These are phyloP conservation scores for Clanis bilineata DNA, from an alignment of 2,888 invertebrate species.

Conservation along the genomic window DNA sequence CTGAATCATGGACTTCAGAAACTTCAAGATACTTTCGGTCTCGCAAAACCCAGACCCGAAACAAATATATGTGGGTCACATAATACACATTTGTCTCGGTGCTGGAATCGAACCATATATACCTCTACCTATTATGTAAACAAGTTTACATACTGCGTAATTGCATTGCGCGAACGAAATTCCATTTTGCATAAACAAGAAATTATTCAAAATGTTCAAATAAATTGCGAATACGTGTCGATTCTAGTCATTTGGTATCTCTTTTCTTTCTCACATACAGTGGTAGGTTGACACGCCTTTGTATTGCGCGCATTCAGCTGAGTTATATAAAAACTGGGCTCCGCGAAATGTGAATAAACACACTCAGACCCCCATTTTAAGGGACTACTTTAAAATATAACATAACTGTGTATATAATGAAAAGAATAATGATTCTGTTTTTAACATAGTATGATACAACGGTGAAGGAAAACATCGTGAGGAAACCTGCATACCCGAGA, in stretches of 20 bases:
- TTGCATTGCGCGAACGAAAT: neutral
- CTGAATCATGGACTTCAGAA: too few species aligned
- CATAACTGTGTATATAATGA: too few species aligned
- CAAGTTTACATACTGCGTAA: neutral
- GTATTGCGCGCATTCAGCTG: constrained; percentile 62
- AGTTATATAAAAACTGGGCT: constrained; percentile 64
- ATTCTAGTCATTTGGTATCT: constrained; percentile 32
- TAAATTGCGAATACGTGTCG: constrained; percentile 14
- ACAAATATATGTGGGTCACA: too few species aligned
- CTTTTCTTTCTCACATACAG: constrained; percentile 31
- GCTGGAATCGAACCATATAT: too few species aligned
- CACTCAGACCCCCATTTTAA: constrained; percentile 18
- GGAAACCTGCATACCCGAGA: too few species aligned
- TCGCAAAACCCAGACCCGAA: too few species aligned
- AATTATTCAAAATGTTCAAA: neutral
- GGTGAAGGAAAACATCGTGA: too few species aligned
- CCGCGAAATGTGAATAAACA: constrained; percentile 50
- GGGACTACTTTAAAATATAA: constrained; percentile 32
- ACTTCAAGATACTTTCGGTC: too few species aligned
- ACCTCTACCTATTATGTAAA: too few species aligned
- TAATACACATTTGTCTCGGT: too few species aligned
- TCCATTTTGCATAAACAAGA: neutral
- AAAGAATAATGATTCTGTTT: too few species aligned
- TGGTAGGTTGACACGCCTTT: constrained; percentile 61
- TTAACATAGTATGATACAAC: too few species aligned